phyloP scores from a whole-genome alignment of 2,888 invertebrate species.

The Patella pellucida region DNA sequence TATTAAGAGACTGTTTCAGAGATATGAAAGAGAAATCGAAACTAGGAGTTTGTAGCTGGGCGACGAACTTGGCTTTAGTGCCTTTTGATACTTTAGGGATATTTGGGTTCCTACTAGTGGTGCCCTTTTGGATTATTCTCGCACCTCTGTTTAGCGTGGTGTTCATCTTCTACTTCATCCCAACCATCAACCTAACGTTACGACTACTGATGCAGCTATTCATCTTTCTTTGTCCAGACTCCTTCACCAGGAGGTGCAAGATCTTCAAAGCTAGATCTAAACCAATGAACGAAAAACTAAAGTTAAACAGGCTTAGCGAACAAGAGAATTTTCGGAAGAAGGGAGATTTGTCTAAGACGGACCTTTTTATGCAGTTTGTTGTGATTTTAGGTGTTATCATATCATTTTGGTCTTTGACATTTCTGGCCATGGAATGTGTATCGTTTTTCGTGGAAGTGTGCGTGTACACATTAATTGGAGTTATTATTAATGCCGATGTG shows the following conservation, averaged over 20 bases:
- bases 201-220: conserved; percentile 53
- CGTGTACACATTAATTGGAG: conserved; percentile 63
- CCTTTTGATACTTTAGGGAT: conserved; percentile 61
- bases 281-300: conserved; percentile 21
- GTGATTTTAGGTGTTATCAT: conserved; percentile 49
- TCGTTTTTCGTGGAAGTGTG: conserved; percentile 62
- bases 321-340: conserved; percentile 37
- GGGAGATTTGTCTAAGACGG: conserved; percentile 26
- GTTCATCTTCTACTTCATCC: conserved; percentile 58
- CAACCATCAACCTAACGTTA: conserved; percentile 57
- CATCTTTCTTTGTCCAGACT: conserved; percentile 44
- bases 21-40: conserved; percentile 50
- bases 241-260: conserved; percentile 7
- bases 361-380: conserved; percentile 35
- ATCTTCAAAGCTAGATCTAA: background rate
- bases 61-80: conserved; percentile 48
- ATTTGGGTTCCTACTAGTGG: conserved; percentile 53
- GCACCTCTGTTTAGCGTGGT: conserved; percentile 50
- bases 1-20: conserved; percentile 50
- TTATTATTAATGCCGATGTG: conserved; percentile 61
- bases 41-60: conserved; percentile 41
- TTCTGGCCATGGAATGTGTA: conserved; percentile 59
- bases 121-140: conserved; percentile 51
- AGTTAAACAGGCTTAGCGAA: conserved; percentile 31
- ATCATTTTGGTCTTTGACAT: conserved; percentile 52